These are phyloP conservation scores for Tanypteryx hageni DNA, from an alignment of 2,888 invertebrate genomes.

Conservation along the genomic window DNA sequence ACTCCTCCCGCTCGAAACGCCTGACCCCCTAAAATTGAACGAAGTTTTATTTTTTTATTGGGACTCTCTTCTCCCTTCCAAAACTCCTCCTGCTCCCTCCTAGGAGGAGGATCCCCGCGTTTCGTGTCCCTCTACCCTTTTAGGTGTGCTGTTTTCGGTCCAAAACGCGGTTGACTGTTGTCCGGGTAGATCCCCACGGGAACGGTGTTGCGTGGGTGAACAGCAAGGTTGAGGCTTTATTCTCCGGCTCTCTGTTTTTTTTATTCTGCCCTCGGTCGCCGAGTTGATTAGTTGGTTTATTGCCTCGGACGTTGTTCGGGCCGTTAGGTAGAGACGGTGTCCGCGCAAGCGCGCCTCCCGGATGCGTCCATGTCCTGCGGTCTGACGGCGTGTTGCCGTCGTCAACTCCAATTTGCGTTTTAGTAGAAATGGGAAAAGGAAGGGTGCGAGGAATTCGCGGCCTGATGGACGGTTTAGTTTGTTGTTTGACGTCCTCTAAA, in stretches of 20 bases:
- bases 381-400: no score
- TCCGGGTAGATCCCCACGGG: background rate
- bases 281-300: constrained; percentile 59
- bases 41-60: background rate
- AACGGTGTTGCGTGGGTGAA: background rate
- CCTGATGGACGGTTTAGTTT: no score
- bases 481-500: no score
- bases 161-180: background rate
- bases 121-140: background rate
- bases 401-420: no score
- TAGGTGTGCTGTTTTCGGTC: background rate
- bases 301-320: background rate
- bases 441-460: no score
- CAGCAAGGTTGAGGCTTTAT: no score
- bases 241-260: background rate
- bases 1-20: background rate
- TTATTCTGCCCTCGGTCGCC: background rate
- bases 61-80: background rate
- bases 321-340: no score
- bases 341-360: no score
- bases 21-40: background rate
- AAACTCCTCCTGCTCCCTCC: background rate
- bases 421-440: no score
- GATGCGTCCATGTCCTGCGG: no score
- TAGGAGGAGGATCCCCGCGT: background rate